Base-by-base conservation (phyloP, 2,888 invertebrate species). In the Craniophora ligustri region DNA sequence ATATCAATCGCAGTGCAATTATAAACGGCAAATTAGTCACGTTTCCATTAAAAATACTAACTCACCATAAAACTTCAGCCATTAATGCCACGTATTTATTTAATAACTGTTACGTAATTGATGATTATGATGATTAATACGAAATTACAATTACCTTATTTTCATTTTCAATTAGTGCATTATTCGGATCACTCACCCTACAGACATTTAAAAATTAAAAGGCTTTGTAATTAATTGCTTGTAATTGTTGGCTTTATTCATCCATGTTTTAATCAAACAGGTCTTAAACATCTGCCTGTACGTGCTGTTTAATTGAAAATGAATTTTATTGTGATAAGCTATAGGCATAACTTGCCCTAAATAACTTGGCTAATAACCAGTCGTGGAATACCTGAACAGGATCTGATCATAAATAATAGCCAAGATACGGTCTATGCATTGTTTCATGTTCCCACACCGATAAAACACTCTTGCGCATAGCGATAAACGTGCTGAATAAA, bases 401-500 rank as follows among this genome's bases (percentile, higher is more conserved):
- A 63, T 67, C 54, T 53, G 59, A 59, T 62, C 39, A 50, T 58
- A 42, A 66, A 47, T 63, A 66, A 62, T 49, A 38, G 4, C 15
- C 21, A 14, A 53, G 69, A 66, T 59, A 67, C 21, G 8, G 30
- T 72, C 45, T 55, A 1, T 4, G 5, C 42, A 69, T 72, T 72
- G 67, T 72, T 64, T 2, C 18, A 35, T 34, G 49, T 55, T 72
- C 56, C 30, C 68, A 58, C 49, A 35, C 23, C 11, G 23, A 18
- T 14, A 64, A 62, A 62, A 48, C 32, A 58, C 18, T 31, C 16
- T 26, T 45, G 31, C 36, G 23, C 48, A 15, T 7, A 36, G 19
- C 28, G 21, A 45, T 57, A 50, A 67, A 41, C n/a, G n/a, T n/a
- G 26, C 11, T 7, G 30, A 26, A 5, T 5, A 28, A 14, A 26